Base-by-base conservation (phyloP, 92 coral and sea anemone species). In the Siderastrea siderea region DNA sequence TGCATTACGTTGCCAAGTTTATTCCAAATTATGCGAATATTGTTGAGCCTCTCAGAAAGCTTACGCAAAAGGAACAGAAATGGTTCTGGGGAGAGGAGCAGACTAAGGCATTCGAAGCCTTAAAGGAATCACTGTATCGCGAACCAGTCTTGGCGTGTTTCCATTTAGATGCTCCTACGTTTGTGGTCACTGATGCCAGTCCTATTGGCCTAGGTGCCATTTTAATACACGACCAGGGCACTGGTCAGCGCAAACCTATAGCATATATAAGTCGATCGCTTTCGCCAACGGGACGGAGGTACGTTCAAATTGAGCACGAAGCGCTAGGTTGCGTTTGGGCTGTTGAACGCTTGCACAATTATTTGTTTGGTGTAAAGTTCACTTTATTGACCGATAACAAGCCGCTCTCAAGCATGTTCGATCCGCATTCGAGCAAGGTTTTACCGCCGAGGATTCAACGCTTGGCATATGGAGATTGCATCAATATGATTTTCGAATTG, bases 71-170 rank as follows among this genome's bases (percentile, higher is more conserved):
- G 26, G 75, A 62, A 43, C 46, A 15, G 53, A 78, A 78, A 74
- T 84, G 86, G 83, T 46, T 71, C 54, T 88, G 87, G 94, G 86
- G 77, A 17, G 46, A 69, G 7, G 79, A 88, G 46, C 92, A 83
- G 60, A 45, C 89, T 5, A 15, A 87, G 65, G 77, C 89, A 62
- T 87, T 91, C 77, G 44, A 71, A 68, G 53, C 72, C 45, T 70
- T 87, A 16, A 91, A 75, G 77, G 46, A 59, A 46, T 75, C 64
- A 49, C 79, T 90, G 43, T 69, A 81, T 6, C 26, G 83, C 17
- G 85, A 68, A 81, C 94, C 89, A 6, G 91, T 86, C 46, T 81
- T 72, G 71, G 90, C 93, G 26, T 91, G 82, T 60, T 78, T 87
- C 49, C 64, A 26, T 16, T 48, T 76, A 47, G 82, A 74, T 71